Conservation (phyloP, 2,888 invertebrate genomes). For the Ochlodes sylvanus region DNA sequence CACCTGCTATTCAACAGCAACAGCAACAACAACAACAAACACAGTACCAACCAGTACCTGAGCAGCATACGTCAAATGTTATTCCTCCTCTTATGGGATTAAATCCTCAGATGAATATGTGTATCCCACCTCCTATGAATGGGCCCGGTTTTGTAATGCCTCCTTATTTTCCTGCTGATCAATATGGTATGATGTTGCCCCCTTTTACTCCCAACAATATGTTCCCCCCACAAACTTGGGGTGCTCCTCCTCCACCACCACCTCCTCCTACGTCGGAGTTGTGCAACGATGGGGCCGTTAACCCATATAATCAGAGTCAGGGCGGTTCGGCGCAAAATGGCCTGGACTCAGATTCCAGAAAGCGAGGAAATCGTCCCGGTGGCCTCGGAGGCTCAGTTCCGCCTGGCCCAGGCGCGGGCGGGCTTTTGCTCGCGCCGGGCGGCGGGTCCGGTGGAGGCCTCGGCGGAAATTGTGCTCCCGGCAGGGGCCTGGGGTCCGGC, state of each 20-base stretch:
- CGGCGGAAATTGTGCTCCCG: slow-evolving; percentile 44
- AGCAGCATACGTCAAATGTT: slow-evolving; percentile 50
- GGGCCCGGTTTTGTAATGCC: slow-evolving; percentile 70
- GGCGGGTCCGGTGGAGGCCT: slow-evolving; percentile 52
- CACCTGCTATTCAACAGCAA: background rate
- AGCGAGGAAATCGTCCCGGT: slow-evolving; percentile 63
- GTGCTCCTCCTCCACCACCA: slow-evolving; percentile 72
- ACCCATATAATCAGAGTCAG: slow-evolving; percentile 58
- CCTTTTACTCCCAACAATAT: slow-evolving; percentile 51
- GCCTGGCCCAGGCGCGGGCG: slow-evolving; percentile 51
- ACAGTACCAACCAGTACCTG: slow-evolving; percentile 45
- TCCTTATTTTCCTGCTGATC: slow-evolving; percentile 71
- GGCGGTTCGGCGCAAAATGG: slow-evolving; percentile 72
- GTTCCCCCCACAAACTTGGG: slow-evolving; percentile 60
- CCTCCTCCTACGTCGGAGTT: slow-evolving; percentile 65
- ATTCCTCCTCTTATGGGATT: slow-evolving; percentile 75
- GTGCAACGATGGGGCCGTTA: slow-evolving; percentile 53
- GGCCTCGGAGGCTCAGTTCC: slow-evolving; percentile 54
- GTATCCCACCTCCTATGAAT: slow-evolving; percentile 67
- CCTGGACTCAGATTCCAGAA: slow-evolving; percentile 81
- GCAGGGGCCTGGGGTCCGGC: slow-evolving; percentile 51
- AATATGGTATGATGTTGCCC: slow-evolving; percentile 75
- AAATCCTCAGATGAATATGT: slow-evolving; percentile 75
- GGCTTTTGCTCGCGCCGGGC: slow-evolving; percentile 51
- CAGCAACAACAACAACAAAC: slow-evolving; percentile 12